phyloP scores from a whole-genome alignment of 35 echinoderm and acorn worm genomes.

The Lytechinus variegatus region DNA sequence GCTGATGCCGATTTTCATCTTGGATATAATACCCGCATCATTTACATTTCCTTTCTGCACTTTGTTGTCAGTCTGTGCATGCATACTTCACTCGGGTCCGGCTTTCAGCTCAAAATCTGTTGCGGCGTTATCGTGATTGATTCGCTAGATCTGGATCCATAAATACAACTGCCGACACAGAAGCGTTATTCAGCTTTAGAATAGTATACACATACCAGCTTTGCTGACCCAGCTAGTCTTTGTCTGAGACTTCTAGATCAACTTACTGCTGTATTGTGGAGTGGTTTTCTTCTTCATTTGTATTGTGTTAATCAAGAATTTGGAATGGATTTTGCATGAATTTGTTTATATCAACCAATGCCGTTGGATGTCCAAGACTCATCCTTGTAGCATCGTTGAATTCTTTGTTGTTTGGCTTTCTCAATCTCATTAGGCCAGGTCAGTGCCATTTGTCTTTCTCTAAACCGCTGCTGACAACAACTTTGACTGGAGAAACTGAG shows the following conservation, averaged over 20 bases:
- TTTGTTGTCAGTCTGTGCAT: not conserved
- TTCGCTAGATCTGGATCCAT: not conserved
- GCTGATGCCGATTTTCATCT: constrained; percentile 1
- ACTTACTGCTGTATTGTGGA: not conserved
- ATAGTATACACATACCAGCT: not conserved
- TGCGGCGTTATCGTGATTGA: not conserved
- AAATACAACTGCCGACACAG: not conserved
- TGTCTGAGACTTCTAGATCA: not conserved
- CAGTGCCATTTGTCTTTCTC: not conserved
- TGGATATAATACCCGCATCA: not conserved
- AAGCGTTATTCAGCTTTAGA: not conserved
- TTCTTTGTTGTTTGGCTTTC: not conserved
- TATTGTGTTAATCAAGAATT: not conserved
- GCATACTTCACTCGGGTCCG: not conserved
- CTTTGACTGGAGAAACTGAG: constrained; percentile 21
- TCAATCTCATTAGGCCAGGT: not conserved
- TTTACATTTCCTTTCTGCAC: not conserved
- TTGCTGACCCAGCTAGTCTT: not conserved
- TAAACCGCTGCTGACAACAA: not conserved
- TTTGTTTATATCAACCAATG: not conserved
- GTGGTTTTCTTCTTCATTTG: not conserved
- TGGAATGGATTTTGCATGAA: not conserved
- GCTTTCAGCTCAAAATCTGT: not conserved
- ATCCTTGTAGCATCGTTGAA: not conserved
- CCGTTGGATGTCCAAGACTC: not conserved